Conservation (phyloP, 2,888 invertebrate genomes). For the Phyllotreta striolata region DNA sequence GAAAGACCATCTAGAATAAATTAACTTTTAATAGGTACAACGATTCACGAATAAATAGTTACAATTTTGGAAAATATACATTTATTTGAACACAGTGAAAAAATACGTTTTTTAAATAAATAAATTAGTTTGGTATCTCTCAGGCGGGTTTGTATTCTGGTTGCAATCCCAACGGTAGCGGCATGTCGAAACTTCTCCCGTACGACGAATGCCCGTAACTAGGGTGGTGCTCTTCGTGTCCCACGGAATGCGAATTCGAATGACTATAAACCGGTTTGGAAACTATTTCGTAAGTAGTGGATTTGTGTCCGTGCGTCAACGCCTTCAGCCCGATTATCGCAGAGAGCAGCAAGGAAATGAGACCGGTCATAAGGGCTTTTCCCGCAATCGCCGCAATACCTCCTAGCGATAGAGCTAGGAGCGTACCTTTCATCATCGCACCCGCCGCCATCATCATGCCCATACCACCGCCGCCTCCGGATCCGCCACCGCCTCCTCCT, state of each 20-base stretch:
- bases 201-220: slow-evolving; percentile 64
- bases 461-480: slow-evolving; percentile 64
- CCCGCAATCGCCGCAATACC: slow-evolving; percentile 81
- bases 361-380: slow-evolving; percentile 82
- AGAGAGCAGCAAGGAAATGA: slow-evolving; percentile 81
- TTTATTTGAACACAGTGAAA: slow-evolving; percentile 37
- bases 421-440: slow-evolving; percentile 73
- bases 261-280: slow-evolving; percentile 82
- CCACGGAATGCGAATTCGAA: slow-evolving; percentile 71
- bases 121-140: slow-evolving; percentile 44
- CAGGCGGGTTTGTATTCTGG: slow-evolving; percentile 72
- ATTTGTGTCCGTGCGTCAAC: slow-evolving; percentile 72
- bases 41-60: slow-evolving; percentile 1
- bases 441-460: slow-evolving; percentile 62
- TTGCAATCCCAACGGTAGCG: slow-evolving; percentile 58
- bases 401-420: slow-evolving; percentile 73
- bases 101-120: slow-evolving; percentile 36
- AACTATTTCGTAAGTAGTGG: slow-evolving; percentile 84
- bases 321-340: slow-evolving; percentile 80
- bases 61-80: slow-evolving; percentile 13
- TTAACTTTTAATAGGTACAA: background rate
- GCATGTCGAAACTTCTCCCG: slow-evolving; percentile 63
- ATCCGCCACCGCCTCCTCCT: slow-evolving; percentile 62
- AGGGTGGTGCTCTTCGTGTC: slow-evolving; percentile 71
- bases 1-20: background rate